Percentiles rank a stretch among this genome's conserved stretches.
Evolutionary conservation across 2,888 invertebrate genomes (phyloP).

Genomic region (Drosophila helvetica): DNA sequence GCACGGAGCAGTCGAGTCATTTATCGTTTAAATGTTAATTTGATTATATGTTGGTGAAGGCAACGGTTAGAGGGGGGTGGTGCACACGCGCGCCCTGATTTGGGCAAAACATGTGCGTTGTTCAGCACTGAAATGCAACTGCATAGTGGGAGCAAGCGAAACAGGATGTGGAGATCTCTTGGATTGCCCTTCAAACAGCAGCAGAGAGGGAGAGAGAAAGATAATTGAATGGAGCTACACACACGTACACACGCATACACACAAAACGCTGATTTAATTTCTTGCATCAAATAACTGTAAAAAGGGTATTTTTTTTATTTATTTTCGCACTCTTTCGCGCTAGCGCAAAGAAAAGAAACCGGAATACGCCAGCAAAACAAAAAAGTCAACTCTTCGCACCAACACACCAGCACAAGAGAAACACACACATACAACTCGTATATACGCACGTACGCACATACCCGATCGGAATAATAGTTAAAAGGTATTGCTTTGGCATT

Average conservation of each 20-base stretch:
- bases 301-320: slow-evolving; percentile 46
- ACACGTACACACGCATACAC: slow-evolving; percentile 26
- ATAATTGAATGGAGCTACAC: slow-evolving; percentile 35
- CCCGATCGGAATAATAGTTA: slow-evolving; percentile 31
- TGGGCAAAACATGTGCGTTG: slow-evolving; percentile 25
- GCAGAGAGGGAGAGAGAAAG: slow-evolving; percentile 16
- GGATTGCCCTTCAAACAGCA: slow-evolving; percentile 40
- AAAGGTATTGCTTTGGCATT: neutral
- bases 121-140: slow-evolving; percentile 55
- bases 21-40: slow-evolving; percentile 52
- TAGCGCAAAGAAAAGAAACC: slow-evolving; percentile 32
- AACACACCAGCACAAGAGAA: slow-evolving; percentile 13
- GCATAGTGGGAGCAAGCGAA: slow-evolving; percentile 27
- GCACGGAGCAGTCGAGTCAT: slow-evolving; percentile 42
- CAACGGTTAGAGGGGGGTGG: slow-evolving; percentile 1
- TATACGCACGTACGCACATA: slow-evolving; percentile 28
- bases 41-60: slow-evolving; percentile 7
- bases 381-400: slow-evolving; percentile 45
- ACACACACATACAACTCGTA: slow-evolving; percentile 26
- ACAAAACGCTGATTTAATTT: slow-evolving; percentile 44
- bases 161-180: slow-evolving; percentile 34
- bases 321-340: slow-evolving; percentile 43
- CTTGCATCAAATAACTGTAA: slow-evolving; percentile 74
- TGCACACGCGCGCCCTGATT: slow-evolving; percentile 46
- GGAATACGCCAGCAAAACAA: slow-evolving; percentile 54